These are phyloP conservation scores for Bombus confusus DNA, from an alignment of 1,140 invertebrate species.

Conservation along the genomic window DNA sequence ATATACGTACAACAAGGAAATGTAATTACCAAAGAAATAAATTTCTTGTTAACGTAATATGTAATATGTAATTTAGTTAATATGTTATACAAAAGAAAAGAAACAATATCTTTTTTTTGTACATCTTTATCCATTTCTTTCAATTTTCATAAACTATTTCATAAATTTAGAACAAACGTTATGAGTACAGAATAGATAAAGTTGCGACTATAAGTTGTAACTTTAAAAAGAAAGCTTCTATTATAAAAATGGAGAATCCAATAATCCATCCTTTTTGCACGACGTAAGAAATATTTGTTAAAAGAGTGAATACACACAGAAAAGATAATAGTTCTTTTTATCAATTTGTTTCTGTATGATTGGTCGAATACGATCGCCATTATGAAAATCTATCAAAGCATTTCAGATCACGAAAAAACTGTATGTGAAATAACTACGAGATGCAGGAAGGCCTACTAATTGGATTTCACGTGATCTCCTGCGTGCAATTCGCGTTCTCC, in stretches of 20 bases:
- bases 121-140: background rate
- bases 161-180: background rate
- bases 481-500: constrained; percentile 87
- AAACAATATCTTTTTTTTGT: background rate
- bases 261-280: background rate
- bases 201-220: background rate
- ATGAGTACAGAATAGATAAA: background rate
- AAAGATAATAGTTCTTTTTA: background rate
- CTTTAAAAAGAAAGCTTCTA: background rate
- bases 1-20: background rate
- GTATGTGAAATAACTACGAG: constrained; percentile 50
- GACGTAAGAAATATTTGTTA: background rate
- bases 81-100: background rate
- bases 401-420: constrained; percentile 24
- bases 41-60: background rate
- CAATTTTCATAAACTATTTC: background rate
- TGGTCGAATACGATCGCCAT: background rate
- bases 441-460: constrained; percentile 80
- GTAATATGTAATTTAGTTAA: background rate
- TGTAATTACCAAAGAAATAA: background rate
- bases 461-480: constrained; percentile 86
- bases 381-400: background rate
- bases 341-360: background rate
- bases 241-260: constrained; percentile 1
- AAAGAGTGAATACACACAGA: background rate